Evolutionary conservation across 2,888 invertebrate genomes (phyloP).

Genomic region (Limenitis camilla): DNA sequence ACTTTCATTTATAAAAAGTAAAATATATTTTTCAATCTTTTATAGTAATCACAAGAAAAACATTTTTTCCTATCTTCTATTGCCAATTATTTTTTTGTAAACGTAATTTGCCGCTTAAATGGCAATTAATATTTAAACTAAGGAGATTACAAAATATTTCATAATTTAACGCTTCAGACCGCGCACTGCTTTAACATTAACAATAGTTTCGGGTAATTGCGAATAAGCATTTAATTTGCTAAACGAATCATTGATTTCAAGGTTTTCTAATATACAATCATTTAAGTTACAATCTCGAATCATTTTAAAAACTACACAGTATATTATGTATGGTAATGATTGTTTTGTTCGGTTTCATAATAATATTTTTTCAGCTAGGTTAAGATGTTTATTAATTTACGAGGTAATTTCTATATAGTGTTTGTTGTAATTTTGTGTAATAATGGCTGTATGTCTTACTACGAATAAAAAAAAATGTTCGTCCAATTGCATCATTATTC

Average conservation of each 20-base stretch:
- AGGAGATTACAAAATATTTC: not conserved
- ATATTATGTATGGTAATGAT: not conserved
- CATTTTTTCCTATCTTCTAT: not conserved
- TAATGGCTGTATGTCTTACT: too few species aligned
- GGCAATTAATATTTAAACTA: not conserved
- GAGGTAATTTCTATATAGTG: too few species aligned
- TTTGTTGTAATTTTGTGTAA: too few species aligned
- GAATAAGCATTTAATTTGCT: not conserved
- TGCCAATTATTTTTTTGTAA: not conserved
- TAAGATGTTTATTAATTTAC: too few species aligned
- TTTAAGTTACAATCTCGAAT: not conserved
- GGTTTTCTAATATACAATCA: not conserved
- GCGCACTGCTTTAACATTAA: not conserved
- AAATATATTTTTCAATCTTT: too few species aligned
- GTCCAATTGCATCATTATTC: too few species aligned
- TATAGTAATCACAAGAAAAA: too few species aligned
- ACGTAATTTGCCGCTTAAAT: not conserved
- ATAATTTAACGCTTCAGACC: not conserved
- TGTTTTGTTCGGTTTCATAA: too few species aligned
- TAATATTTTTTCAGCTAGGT: too few species aligned
- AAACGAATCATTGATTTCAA: not conserved
- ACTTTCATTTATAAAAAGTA: too few species aligned
- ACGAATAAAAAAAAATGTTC: too few species aligned
- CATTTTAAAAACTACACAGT: not conserved
- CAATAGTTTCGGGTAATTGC: not conserved